These are phyloP conservation scores for Acrobeloides nanus DNA, from an alignment of 2,888 invertebrate species.

Conservation along the genomic window DNA sequence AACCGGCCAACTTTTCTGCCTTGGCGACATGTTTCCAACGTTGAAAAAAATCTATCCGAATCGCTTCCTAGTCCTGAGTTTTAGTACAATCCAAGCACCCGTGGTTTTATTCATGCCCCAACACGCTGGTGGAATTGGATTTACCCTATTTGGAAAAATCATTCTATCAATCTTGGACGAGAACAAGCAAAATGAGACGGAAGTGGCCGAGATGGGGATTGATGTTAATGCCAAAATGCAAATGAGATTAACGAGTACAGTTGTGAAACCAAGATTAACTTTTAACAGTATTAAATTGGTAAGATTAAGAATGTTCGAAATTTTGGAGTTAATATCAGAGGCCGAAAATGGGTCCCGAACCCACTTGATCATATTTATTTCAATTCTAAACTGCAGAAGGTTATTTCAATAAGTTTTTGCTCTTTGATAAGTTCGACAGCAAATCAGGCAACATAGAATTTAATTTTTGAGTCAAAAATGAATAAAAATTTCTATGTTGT, in stretches of 20 bases:
- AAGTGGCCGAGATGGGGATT: constrained; percentile 33
- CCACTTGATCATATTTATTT: too few relatives aligned
- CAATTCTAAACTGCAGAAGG: too few relatives aligned
- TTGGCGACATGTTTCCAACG: constrained; percentile 51
- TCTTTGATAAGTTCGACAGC: too few relatives aligned
- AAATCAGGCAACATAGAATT: too few relatives aligned
- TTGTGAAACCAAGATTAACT: constrained; percentile 45
- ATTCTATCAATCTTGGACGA: constrained; percentile 36
- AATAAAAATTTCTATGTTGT: too few relatives aligned
- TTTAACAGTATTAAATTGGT: constrained; percentile 43
- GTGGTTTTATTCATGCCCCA: constrained; percentile 30
- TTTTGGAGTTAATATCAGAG: too few relatives aligned
- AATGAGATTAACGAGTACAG: constrained; percentile 40
- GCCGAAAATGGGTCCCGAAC: too few relatives aligned
- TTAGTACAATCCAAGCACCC: constrained; percentile 33
- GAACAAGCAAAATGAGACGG: constrained; percentile 23
- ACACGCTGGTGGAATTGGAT: constrained; percentile 23
- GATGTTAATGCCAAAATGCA: constrained; percentile 45
- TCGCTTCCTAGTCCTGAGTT: constrained; percentile 22
- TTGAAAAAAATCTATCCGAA: constrained; percentile 26
- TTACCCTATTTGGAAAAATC: constrained; percentile 34
- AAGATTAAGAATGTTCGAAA: too few relatives aligned
- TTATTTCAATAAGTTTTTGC: too few relatives aligned
- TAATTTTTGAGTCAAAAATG: too few relatives aligned
- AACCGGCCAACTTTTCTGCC: constrained; percentile 43